A percentile compares a stretch with the other conserved stretches of the same genome.
Evolutionary conservation across 2,888 invertebrate genomes (phyloP).

Genomic region (Lepidocyrtinus sp.): DNA sequence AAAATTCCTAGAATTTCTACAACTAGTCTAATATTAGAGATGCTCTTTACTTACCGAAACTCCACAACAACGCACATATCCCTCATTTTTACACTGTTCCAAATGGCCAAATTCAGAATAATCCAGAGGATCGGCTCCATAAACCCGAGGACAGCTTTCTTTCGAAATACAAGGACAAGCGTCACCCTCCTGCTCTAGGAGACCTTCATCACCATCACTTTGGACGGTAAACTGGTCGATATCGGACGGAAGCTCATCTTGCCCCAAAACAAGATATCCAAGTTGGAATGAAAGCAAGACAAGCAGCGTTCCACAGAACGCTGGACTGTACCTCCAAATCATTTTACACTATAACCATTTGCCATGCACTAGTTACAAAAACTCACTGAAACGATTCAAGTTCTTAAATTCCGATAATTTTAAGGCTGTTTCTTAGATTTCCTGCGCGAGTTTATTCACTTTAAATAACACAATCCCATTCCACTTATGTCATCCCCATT

Average conservation of each 20-base stretch:
- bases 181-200: constrained; percentile 22
- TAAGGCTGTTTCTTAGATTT: background rate
- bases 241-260: constrained; percentile 23
- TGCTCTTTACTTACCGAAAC: constrained; percentile 67
- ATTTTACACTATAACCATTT: constrained; percentile 20
- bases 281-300: constrained; percentile 7
- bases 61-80: constrained; percentile 68
- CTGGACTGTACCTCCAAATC: constrained; percentile 20
- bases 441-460: background rate
- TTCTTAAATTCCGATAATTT: background rate
- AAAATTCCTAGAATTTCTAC: too few relatives aligned
- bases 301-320: constrained; percentile 42
- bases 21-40: too few relatives aligned
- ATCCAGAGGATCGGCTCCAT: constrained; percentile 66
- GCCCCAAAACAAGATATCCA: constrained; percentile 34
- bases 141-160: constrained; percentile 61
- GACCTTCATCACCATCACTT: background rate
- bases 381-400: background rate
- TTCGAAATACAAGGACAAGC: constrained; percentile 64
- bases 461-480: background rate
- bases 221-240: background rate
- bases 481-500: background rate
- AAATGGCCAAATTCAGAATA: constrained; percentile 62
- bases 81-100: constrained; percentile 56
- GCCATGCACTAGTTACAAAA: background rate